A percentile compares a stretch with the other conserved stretches of the same genome.
Conservation (phyloP, 2,113 vertebrate species). For the Caranx melampygus region DNA sequence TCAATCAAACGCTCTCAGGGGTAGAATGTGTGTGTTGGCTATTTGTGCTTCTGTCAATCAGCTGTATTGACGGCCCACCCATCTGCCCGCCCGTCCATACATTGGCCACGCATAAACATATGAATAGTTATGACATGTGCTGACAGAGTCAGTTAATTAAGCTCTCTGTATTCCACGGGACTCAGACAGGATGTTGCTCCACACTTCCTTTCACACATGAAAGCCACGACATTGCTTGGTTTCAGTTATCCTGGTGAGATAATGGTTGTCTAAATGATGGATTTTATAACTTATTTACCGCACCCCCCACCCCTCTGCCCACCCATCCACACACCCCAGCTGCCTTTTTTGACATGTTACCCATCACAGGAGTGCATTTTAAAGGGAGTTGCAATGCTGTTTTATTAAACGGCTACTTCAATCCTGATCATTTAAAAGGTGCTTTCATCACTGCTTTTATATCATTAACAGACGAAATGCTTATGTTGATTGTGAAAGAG, state of each 20-base stretch:
- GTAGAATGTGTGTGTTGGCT: conserved; percentile 36
- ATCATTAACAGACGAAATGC: not conserved
- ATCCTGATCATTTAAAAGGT: not conserved
- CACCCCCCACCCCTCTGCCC: too few species aligned
- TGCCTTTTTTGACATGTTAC: conserved; percentile 6
- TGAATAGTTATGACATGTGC: conserved; percentile 29
- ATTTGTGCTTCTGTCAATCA: conserved; percentile 72
- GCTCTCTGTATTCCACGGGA: conserved; percentile 26
- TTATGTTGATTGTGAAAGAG: too few species aligned
- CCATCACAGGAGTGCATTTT: not conserved
- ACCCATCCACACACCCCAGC: not conserved
- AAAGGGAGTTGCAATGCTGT: not conserved
- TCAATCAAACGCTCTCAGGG: conserved; percentile 66
- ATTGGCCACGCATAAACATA: conserved; percentile 18
- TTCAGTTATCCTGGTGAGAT: conserved; percentile 2
- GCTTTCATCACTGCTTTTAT: not conserved
- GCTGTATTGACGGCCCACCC: conserved; percentile 47
- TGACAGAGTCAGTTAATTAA: conserved; percentile 33
- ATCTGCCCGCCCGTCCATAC: conserved; percentile 56
- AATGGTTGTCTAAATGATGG: conserved; percentile 39
- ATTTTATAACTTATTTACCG: conserved; percentile 12
- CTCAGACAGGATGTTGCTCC: conserved; percentile 24
- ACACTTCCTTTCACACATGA: conserved; percentile 10
- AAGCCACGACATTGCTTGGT: conserved; percentile 11
- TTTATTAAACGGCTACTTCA: not conserved